Conservation (phyloP, 2,888 invertebrate genomes). For the Pyralis farinalis region DNA sequence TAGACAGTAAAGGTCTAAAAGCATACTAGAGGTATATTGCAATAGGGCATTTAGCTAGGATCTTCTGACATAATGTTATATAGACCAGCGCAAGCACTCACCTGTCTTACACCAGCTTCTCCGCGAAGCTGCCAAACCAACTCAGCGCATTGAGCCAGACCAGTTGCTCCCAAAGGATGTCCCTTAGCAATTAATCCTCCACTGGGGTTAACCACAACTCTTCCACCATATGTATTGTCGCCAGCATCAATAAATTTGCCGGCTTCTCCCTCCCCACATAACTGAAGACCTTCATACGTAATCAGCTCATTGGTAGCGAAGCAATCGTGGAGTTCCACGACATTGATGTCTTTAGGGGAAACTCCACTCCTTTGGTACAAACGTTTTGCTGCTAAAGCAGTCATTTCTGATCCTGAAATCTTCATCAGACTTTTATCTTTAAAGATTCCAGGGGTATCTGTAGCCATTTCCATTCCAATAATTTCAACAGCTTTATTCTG, state of each 20-base stretch:
- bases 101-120: slow-evolving; percentile 87
- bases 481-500: slow-evolving; percentile 95
- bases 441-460: slow-evolving; percentile 94
- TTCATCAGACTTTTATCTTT: slow-evolving; percentile 88
- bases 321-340: slow-evolving; percentile 98
- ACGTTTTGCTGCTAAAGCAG: slow-evolving; percentile 88
- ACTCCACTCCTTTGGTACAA: slow-evolving; percentile 88
- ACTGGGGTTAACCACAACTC: slow-evolving; percentile 98
- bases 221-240: slow-evolving; percentile 98
- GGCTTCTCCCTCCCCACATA: slow-evolving; percentile 94
- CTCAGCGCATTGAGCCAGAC: slow-evolving; percentile 94
- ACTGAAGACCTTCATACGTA: slow-evolving; percentile 97
- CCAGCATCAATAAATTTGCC: slow-evolving; percentile 95
- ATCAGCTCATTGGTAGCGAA: slow-evolving; percentile 98
- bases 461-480: slow-evolving; percentile 97
- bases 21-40: no score
- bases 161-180: slow-evolving; percentile 98
- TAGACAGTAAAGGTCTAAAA: no score
- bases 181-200: slow-evolving; percentile 99
- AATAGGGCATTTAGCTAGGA: no score
- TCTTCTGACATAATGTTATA: no score
- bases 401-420: slow-evolving; percentile 96
- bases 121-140: slow-evolving; percentile 92
- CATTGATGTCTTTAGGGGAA: slow-evolving; percentile 91
- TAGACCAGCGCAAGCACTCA: no score